phyloP scores from a whole-genome alignment of 2,888 invertebrate species.

The Hyposoter dolosus region DNA sequence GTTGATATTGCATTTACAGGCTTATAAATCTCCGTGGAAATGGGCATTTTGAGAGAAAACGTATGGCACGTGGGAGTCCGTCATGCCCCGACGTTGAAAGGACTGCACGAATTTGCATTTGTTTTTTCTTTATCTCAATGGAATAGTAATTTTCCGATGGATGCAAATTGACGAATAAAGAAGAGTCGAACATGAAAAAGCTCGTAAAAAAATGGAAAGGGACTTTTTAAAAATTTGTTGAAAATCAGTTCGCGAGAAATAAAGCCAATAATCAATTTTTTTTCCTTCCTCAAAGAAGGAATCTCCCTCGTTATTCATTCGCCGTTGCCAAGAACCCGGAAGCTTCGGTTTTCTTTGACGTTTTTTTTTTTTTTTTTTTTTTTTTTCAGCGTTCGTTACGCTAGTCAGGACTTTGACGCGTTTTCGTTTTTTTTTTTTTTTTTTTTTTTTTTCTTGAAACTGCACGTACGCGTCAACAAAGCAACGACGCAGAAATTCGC shows the following conservation, averaged over 20 bases:
- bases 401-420: neutral
- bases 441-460: neutral
- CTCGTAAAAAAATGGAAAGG: neutral
- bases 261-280: neutral
- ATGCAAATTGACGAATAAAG: neutral
- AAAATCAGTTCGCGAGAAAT: neutral
- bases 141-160: neutral
- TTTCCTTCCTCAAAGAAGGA: neutral
- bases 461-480: neutral
- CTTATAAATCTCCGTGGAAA: conserved; percentile 6
- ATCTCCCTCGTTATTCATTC: neutral
- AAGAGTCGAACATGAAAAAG: neutral
- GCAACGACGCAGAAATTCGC: neutral
- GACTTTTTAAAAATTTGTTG: neutral
- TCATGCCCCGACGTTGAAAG: neutral
- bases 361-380: neutral
- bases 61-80: neutral
- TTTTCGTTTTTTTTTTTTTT: neutral
- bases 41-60: neutral
- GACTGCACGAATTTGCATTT: neutral
- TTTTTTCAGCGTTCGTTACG: neutral
- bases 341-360: neutral
- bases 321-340: neutral
- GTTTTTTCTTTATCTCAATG: neutral
- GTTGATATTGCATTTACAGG: conserved; percentile 27